Conservation (phyloP, 2,888 invertebrate species). For the Eulithis prunata region DNA sequence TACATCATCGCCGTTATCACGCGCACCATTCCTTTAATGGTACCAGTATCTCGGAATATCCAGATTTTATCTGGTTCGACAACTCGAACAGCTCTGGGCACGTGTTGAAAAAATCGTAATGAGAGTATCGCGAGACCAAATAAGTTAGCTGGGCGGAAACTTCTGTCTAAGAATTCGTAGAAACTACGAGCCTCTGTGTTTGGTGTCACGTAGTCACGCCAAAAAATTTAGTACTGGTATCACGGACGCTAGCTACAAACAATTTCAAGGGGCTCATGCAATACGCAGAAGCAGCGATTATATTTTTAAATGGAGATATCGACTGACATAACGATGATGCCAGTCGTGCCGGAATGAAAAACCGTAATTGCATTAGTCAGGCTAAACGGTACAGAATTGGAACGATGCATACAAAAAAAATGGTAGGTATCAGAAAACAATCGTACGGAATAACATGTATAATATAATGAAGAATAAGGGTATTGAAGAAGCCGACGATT, state of each 20-base stretch:
- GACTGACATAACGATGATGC: constrained; percentile 19
- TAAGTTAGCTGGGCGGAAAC: constrained; percentile 5
- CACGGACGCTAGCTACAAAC: constrained; percentile 5
- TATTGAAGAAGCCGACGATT: background rate
- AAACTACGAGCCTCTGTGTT: constrained; percentile 11
- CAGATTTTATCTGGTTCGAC: constrained; percentile 23
- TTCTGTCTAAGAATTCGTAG: constrained; percentile 7
- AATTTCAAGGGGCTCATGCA: constrained; percentile 17
- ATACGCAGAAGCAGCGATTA: constrained; percentile 21
- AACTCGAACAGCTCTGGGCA: background rate
- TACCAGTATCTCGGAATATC: constrained; percentile 26
- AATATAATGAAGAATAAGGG: background rate
- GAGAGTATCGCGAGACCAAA: background rate
- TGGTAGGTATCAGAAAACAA: constrained; percentile 11
- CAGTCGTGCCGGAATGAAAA: constrained; percentile 14
- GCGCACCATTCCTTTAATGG: constrained; percentile 30
- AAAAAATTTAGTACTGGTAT: constrained; percentile 5
- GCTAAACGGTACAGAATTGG: constrained; percentile 17
- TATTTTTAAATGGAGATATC: constrained; percentile 24
- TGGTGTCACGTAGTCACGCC: constrained; percentile 25
- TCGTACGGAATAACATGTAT: constrained; percentile 1
- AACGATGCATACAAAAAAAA: constrained; percentile 9
- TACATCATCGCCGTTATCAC: constrained; percentile 58
- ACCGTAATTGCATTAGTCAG: constrained; percentile 18
- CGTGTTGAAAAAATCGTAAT: background rate